These are phyloP conservation scores for Nerophis lumbriciformis DNA, from an alignment of 2,113 vertebrate genomes.

Conservation along the genomic window DNA sequence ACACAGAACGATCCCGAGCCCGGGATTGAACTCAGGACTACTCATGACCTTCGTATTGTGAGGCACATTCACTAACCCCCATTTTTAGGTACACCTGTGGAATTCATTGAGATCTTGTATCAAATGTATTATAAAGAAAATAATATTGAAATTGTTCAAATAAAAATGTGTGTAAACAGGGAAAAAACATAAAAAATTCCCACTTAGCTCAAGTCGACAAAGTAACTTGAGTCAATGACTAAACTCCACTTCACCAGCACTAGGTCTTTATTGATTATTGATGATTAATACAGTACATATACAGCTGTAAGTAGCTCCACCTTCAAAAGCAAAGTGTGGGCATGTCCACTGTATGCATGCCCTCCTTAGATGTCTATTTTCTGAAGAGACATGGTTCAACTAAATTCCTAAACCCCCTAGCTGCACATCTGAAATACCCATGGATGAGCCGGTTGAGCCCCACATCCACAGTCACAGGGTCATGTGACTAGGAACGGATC, in stretches of 20 bases:
- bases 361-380: slow-evolving; percentile 13
- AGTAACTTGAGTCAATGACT: slow-evolving; percentile 25
- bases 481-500: slow-evolving; percentile 59
- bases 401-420: background rate
- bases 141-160: too few relatives aligned
- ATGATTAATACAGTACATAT: too few relatives aligned
- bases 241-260: background rate
- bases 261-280: slow-evolving; percentile 41
- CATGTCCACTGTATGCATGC: slow-evolving; percentile 7
- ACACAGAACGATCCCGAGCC: too few relatives aligned
- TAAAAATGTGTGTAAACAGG: too few relatives aligned
- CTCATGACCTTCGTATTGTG: too few relatives aligned
- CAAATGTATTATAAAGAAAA: too few relatives aligned
- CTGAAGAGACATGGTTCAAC: background rate
- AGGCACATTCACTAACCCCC: too few relatives aligned
- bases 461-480: slow-evolving; percentile 50
- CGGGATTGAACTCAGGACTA: too few relatives aligned
- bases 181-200: too few relatives aligned
- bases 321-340: slow-evolving; percentile 5
- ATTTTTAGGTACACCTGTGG: too few relatives aligned
- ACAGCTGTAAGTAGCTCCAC: slow-evolving; percentile 42
- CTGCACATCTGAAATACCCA: slow-evolving; percentile 7
- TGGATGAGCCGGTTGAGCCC: slow-evolving; percentile 29
- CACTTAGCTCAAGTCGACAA: slow-evolving; percentile 30
- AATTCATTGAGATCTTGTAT: too few relatives aligned